These are phyloP conservation scores for Menidia beryllina DNA, from an alignment of 2,113 vertebrate genomes.

Conservation along the genomic window DNA sequence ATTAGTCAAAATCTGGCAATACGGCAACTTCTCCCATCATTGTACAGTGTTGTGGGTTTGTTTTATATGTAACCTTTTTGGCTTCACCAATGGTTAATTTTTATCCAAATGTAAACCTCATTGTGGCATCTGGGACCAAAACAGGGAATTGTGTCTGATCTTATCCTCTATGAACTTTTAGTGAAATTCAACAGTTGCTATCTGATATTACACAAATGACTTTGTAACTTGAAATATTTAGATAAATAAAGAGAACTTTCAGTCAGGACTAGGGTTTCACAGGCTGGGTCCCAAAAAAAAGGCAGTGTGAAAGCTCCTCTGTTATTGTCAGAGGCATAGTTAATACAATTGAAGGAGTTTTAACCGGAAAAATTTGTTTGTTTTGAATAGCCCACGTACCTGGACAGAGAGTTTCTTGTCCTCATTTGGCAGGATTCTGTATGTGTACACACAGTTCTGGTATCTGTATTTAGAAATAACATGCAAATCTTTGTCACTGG, in stretches of 20 bases:
- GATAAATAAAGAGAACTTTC: not conserved
- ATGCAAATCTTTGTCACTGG: constrained; percentile 48
- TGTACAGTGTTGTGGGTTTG: not conserved
- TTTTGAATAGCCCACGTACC: constrained; percentile 80
- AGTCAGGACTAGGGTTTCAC: no score
- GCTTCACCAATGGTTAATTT: no score
- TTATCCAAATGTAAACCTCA: not conserved
- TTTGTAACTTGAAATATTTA: not conserved
- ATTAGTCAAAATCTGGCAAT: not conserved
- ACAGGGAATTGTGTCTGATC: no score
- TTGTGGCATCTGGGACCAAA: not conserved
- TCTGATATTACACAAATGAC: no score
- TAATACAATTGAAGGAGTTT: not conserved
- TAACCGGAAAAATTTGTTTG: not conserved
- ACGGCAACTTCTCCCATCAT: not conserved
- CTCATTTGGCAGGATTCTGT: constrained; percentile 94
- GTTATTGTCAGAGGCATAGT: not conserved
- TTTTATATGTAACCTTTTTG: no score
- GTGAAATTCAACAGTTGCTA: no score
- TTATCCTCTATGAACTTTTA: no score
- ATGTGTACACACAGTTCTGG: constrained; percentile 95
- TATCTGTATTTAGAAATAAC: constrained; percentile 80
- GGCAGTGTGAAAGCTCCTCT: not conserved
- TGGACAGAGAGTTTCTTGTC: constrained; percentile 94
- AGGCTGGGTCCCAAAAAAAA: not conserved